Conservation (phyloP, 92 coral and sea anemone genomes). For the Muricea muricata region DNA sequence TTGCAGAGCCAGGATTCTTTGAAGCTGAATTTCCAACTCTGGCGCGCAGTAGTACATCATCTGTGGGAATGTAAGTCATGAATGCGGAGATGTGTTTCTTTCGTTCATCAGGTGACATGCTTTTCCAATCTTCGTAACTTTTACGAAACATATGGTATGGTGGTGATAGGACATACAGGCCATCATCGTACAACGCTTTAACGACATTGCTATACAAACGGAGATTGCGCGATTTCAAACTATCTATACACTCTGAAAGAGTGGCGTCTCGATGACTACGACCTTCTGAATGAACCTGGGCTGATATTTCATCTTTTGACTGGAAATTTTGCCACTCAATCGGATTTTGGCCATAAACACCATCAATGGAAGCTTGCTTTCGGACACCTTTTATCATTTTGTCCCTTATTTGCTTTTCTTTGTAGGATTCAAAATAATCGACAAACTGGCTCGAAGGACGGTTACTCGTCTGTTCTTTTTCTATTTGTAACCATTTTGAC, state of each 20-base stretch:
- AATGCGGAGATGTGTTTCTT: slow-evolving; percentile 11
- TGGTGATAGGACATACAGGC: slow-evolving; percentile 44
- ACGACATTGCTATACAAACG: slow-evolving; percentile 49
- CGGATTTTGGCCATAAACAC: slow-evolving; percentile 65
- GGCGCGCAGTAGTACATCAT: background rate
- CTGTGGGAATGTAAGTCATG: slow-evolving; percentile 37
- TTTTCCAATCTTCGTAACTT: slow-evolving; percentile 55
- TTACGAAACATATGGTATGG: background rate
- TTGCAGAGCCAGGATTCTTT: background rate
- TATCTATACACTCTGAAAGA: slow-evolving; percentile 41
- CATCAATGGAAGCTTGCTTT: slow-evolving; percentile 43
- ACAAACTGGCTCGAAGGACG: slow-evolving; percentile 53
- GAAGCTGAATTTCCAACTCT: background rate
- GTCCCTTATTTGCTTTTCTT: slow-evolving; percentile 46
- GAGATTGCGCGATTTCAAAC: slow-evolving; percentile 43
- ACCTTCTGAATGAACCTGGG: slow-evolving; percentile 11
- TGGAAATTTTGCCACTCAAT: slow-evolving; percentile 64
- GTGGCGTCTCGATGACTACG: slow-evolving; percentile 45
- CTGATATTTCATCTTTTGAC: slow-evolving; percentile 63
- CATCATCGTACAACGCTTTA: slow-evolving; percentile 60
- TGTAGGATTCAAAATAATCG: slow-evolving; percentile 52
- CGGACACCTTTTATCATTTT: slow-evolving; percentile 55
- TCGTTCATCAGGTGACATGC: slow-evolving; percentile 26
- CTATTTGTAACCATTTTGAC: slow-evolving; percentile 46
- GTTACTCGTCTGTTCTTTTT: slow-evolving; percentile 51